Conservation (phyloP, 1,140 invertebrate genomes). For the Calephelis virginiensis region DNA sequence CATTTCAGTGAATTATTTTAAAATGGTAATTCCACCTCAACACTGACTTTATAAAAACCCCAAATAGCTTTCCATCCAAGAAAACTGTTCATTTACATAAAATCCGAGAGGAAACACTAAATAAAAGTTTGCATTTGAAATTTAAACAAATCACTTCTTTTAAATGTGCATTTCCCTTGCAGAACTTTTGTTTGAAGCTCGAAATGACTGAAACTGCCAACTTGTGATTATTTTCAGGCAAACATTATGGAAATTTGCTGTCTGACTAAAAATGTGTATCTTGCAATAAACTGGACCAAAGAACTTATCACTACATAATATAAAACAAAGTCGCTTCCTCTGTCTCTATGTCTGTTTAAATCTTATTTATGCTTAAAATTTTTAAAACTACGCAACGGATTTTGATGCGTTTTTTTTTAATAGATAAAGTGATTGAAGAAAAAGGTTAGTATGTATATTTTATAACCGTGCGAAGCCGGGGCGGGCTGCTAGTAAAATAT, state of each 20-base stretch:
- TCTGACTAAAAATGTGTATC: constrained; percentile 35
- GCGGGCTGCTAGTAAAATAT: too few species aligned
- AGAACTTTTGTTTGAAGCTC: constrained; percentile 38
- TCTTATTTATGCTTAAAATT: too few species aligned
- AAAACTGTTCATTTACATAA: constrained; percentile 40
- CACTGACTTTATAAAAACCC: constrained; percentile 22
- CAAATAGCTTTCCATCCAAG: constrained; percentile 24
- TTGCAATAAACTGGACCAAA: constrained; percentile 6
- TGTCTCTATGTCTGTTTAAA: too few species aligned
- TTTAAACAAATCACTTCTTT: constrained; percentile 42
- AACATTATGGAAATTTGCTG: constrained; percentile 53
- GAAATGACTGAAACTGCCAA: constrained; percentile 41
- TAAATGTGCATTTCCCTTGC: constrained; percentile 35
- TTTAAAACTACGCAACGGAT: too few species aligned
- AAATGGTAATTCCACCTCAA: constrained; percentile 11
- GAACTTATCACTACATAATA: too few species aligned
- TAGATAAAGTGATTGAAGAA: too few species aligned
- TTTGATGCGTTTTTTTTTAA: too few species aligned
- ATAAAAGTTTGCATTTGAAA: constrained; percentile 46
- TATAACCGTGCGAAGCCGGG: too few species aligned
- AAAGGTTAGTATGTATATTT: too few species aligned
- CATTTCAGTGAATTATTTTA: not conserved
- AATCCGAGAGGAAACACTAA: constrained; percentile 36
- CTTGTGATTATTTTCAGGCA: constrained; percentile 45
- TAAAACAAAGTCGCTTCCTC: too few species aligned